These are phyloP conservation scores for Charina bottae DNA, from an alignment of 2,113 vertebrate species.

Conservation along the genomic window DNA sequence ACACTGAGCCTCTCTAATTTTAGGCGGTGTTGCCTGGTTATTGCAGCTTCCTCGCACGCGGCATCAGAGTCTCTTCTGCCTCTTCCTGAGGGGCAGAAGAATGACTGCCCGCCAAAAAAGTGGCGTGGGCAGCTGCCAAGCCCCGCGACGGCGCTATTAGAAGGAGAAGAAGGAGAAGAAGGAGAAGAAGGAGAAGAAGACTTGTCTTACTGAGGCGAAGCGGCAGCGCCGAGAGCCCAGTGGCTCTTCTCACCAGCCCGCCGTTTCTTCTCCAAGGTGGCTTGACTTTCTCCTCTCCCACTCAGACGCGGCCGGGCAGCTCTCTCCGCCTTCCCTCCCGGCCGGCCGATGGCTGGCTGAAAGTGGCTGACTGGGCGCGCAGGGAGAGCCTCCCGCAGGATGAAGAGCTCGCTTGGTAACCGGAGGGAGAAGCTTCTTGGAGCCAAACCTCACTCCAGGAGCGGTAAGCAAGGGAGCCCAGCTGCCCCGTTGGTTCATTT, in stretches of 20 bases:
- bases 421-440: slow-evolving; percentile 55
- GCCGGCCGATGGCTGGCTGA: slow-evolving; percentile 42
- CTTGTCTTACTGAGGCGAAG: background rate
- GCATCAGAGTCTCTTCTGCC: background rate
- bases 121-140: background rate
- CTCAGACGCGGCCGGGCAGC: background rate
- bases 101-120: background rate
- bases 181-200: background rate
- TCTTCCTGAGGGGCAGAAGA: background rate
- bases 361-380: slow-evolving; percentile 52
- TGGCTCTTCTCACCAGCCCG: background rate
- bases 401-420: slow-evolving; percentile 65
- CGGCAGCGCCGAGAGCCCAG: background rate
- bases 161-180: background rate
- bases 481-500: background rate
- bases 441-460: slow-evolving; percentile 46
- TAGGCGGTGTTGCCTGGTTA: background rate
- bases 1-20: background rate
- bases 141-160: background rate
- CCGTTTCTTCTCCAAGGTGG: no score
- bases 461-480: slow-evolving; percentile 64
- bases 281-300: background rate
- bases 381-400: slow-evolving; percentile 56
- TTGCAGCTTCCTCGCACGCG: background rate
- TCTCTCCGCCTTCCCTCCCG: background rate